Conservation (phyloP, 2,888 invertebrate genomes). For the Hoplodrina blanda region DNA sequence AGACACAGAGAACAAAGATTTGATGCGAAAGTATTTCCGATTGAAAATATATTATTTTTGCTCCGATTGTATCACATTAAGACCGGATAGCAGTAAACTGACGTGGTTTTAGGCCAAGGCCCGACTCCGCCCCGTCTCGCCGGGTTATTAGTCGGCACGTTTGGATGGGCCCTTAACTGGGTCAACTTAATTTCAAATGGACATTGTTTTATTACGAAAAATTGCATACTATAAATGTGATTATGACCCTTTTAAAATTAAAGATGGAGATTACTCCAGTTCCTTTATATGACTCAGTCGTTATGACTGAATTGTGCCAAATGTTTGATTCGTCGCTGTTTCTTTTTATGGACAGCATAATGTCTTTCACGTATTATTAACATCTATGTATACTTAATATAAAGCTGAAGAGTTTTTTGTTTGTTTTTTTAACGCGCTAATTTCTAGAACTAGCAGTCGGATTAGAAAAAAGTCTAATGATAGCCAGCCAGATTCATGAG, state of each 20-base stretch:
- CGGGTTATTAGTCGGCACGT: slow-evolving; percentile 66
- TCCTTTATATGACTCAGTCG: slow-evolving; percentile 9
- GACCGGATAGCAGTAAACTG: slow-evolving; percentile 51
- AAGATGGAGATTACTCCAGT: slow-evolving; percentile 20
- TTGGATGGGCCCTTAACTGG: slow-evolving; percentile 73
- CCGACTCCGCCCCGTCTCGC: slow-evolving; percentile 76
- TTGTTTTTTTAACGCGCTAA: too few species aligned
- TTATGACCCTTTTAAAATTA: slow-evolving; percentile 28
- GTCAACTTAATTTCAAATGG: slow-evolving; percentile 64
- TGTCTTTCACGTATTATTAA: slow-evolving; percentile 18
- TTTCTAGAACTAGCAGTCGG: too few species aligned
- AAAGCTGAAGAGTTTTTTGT: too few species aligned
- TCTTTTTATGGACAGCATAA: slow-evolving; percentile 12
- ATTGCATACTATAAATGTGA: slow-evolving; percentile 21
- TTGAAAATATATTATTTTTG: slow-evolving; percentile 36
- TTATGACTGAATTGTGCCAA: slow-evolving; percentile 34
- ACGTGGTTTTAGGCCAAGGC: slow-evolving; percentile 74
- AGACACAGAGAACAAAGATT: background rate
- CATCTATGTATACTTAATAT: background rate
- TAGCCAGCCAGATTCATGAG: too few species aligned
- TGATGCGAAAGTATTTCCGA: slow-evolving; percentile 26
- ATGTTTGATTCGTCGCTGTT: slow-evolving; percentile 9
- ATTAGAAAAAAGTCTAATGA: too few species aligned
- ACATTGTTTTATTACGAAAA: slow-evolving; percentile 52
- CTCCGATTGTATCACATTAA: slow-evolving; percentile 43